Evolutionary conservation across 1,140 invertebrate genomes (phyloP).

Genomic region (Cyclina sinensis): DNA sequence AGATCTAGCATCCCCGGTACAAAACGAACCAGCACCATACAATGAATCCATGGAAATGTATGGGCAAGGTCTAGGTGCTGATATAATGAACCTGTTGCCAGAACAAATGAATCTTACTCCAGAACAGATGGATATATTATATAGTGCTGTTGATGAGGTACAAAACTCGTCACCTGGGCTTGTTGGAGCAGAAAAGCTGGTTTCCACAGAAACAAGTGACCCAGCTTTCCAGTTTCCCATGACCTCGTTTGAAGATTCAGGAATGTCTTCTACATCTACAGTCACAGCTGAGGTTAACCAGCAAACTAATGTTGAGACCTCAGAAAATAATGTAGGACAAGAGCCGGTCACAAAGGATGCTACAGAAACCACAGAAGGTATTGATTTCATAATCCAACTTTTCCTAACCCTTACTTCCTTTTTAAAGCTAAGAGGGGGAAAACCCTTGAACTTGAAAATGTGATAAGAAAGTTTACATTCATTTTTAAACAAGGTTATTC

Average conservation of each 20-base stretch:
- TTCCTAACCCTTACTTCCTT: too few relatives aligned
- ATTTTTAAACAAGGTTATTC: too few relatives aligned
- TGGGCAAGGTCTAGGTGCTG: slow-evolving; percentile 63
- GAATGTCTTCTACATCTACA: neutral
- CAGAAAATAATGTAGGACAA: neutral
- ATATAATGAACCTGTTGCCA: slow-evolving; percentile 71
- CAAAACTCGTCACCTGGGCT: slow-evolving; percentile 69
- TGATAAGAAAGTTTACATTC: too few relatives aligned
- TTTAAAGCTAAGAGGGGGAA: too few relatives aligned
- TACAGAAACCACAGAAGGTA: neutral
- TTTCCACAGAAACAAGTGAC: neutral
- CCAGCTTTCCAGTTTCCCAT: slow-evolving; percentile 25
- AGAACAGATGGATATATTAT: slow-evolving; percentile 81
- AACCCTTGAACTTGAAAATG: too few relatives aligned
- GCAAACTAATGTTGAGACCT: neutral
- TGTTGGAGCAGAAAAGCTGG: slow-evolving; percentile 17
- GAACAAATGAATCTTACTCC: slow-evolving; percentile 79
- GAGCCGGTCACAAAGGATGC: neutral
- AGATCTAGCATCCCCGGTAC: slow-evolving; percentile 65
- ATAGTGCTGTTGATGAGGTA: slow-evolving; percentile 76
- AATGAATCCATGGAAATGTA: slow-evolving; percentile 68
- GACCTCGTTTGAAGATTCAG: slow-evolving; percentile 1
- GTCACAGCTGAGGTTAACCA: neutral
- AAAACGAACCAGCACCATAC: slow-evolving; percentile 27
- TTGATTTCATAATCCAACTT: neutral